A percentile compares a stretch with the other conserved stretches of the same genome.
phyloP scores from a whole-genome alignment of 2,888 invertebrate species.

The Euphydryas editha region DNA sequence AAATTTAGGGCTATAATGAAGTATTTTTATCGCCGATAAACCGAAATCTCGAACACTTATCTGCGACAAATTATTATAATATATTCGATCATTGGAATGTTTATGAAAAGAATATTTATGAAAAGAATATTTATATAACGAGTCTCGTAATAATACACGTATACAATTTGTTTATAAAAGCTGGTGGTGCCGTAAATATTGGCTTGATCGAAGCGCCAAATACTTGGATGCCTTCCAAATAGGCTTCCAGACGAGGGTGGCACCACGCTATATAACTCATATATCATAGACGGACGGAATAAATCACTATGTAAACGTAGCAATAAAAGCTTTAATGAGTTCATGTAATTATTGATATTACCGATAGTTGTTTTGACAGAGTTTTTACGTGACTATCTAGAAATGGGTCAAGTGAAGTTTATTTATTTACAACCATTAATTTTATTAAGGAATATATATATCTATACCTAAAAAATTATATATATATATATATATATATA shows the following conservation, averaged over 20 bases:
- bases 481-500: no score
- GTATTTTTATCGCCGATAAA: not conserved
- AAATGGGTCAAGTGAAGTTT: no score
- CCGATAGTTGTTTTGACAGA: no score
- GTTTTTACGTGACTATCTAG: not conserved
- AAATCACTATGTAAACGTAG: constrained; percentile 2
- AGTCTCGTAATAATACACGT: constrained; percentile 17
- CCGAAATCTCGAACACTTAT: not conserved
- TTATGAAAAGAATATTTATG: constrained; percentile 10
- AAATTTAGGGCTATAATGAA: no score
- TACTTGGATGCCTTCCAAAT: constrained; percentile 45
- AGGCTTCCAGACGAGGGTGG: constrained; percentile 31
- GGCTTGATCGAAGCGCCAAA: constrained; percentile 45
- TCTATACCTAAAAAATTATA: no score
- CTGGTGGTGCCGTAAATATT: constrained; percentile 40
- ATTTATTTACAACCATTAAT: no score
- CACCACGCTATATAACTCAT: constrained; percentile 15
- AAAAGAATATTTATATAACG: constrained; percentile 19
- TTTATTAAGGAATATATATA: no score
- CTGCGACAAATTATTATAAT: not conserved
- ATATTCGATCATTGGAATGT: not conserved
- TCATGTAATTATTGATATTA: not conserved
- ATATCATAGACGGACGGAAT: constrained; percentile 14
- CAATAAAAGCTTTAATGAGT: not conserved
- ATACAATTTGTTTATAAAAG: constrained; percentile 38